These are phyloP conservation scores for Amphiprion ocellaris DNA, from an alignment of 2,113 vertebrate species.

Conservation along the genomic window DNA sequence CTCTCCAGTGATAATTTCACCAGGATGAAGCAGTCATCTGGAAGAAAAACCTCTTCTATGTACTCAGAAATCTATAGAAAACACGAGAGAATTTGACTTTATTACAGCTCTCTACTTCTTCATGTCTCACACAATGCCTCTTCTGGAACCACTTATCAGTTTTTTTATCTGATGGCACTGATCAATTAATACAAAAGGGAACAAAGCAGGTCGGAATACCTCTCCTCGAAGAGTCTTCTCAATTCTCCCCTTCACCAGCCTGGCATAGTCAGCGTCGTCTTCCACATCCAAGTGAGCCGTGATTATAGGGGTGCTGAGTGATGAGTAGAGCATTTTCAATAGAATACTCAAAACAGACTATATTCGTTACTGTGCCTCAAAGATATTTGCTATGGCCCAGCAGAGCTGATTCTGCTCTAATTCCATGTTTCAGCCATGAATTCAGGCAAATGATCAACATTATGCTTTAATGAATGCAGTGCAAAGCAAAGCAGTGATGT, in stretches of 20 bases:
- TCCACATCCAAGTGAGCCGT: constrained; percentile 94
- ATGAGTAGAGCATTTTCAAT: not conserved
- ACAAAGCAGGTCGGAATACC: constrained; percentile 77
- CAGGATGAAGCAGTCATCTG: constrained; percentile 95
- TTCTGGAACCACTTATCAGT: not conserved
- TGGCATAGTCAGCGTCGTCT: constrained; percentile 93
- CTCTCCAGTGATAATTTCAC: constrained; percentile 96
- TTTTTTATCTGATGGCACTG: not conserved
- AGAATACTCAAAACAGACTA: constrained; percentile 27
- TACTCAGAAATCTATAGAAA: constrained; percentile 94
- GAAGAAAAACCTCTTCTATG: constrained; percentile 97
- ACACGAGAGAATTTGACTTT: not conserved
- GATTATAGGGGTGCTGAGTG: constrained; percentile 94
- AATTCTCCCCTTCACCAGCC: constrained; percentile 97
- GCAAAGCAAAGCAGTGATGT: not conserved
- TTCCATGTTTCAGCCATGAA: not conserved
- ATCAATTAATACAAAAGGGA: not conserved
- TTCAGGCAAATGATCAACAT: not conserved
- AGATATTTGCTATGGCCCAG: not conserved
- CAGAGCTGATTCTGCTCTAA: not conserved
- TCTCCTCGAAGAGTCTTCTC: constrained; percentile 98
- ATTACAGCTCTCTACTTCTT: not conserved
- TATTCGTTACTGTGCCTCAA: not conserved
- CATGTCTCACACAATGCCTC: not conserved
- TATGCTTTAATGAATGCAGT: not conserved